A percentile compares a stretch with the other conserved stretches of the same genome.
Evolutionary conservation across 2,797 vertebrate species (phyloP).

Genomic region (Etheostoma perlongum): DNA sequence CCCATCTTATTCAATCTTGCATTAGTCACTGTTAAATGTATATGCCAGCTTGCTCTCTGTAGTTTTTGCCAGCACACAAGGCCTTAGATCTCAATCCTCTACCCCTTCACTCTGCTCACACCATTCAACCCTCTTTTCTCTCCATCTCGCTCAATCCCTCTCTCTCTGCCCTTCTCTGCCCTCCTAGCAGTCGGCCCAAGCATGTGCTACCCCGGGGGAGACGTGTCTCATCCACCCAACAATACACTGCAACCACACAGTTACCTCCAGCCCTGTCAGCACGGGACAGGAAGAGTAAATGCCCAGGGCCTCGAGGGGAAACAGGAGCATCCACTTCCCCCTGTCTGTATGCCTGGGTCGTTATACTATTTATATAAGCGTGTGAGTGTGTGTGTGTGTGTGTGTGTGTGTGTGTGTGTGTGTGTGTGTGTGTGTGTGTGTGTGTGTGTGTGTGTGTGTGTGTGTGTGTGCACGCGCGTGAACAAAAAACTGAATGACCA

Average conservation of each 20-base stretch:
- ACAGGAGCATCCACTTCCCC: constrained; percentile 66
- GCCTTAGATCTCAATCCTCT: constrained; percentile 39
- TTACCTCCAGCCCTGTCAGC: constrained; percentile 67
- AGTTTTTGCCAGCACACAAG: constrained; percentile 26
- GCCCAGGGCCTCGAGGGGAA: constrained; percentile 59
- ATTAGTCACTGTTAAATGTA: constrained; percentile 58
- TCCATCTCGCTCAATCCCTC: constrained; percentile 2
- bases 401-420: not conserved
- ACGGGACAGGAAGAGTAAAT: constrained; percentile 72
- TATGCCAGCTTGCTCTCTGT: constrained; percentile 19
- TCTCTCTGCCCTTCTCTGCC: constrained; percentile 49
- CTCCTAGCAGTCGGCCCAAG: constrained; percentile 47
- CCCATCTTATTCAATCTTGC: constrained; percentile 54
- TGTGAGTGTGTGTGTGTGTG: constrained; percentile 2
- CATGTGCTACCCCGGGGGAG: constrained; percentile 51
- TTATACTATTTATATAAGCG: constrained; percentile 2
- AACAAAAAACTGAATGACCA: constrained; percentile 56
- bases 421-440: constrained; percentile 1
- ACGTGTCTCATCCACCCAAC: constrained; percentile 51
- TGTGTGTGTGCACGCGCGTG: not conserved
- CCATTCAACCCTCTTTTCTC: constrained; percentile 27
- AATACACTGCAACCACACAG: constrained; percentile 46
- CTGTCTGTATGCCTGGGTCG: constrained; percentile 41
- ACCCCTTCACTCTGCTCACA: constrained; percentile 22
- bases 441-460: constrained; percentile 1